Conservation (phyloP, 2,888 invertebrate species). For the Chydorus sphaericus region DNA sequence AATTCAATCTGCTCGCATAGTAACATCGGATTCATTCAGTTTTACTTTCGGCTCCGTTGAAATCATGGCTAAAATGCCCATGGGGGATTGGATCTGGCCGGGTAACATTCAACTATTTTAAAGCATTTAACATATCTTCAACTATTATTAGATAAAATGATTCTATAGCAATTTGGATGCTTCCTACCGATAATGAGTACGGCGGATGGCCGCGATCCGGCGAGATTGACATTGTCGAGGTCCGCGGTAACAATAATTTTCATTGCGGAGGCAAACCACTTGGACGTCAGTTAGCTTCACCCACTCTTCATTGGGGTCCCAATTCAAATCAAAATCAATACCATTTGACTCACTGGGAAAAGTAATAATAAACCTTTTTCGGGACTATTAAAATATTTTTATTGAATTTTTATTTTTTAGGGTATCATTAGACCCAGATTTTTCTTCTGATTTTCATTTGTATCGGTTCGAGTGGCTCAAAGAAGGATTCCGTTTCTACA, state of each 20-base stretch:
- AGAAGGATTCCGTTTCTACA: conserved; percentile 10
- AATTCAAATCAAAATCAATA: conserved; percentile 22
- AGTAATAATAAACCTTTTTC: conserved; percentile 10
- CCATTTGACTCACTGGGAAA: conserved; percentile 22
- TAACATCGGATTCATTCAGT: conserved; percentile 20
- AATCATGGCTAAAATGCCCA: conserved; percentile 25
- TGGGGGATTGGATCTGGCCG: conserved; percentile 29
- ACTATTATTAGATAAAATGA: not conserved
- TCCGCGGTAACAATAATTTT: conserved; percentile 26
- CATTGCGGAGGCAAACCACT: not conserved
- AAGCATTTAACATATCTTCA: not conserved
- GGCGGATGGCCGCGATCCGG: conserved; percentile 30
- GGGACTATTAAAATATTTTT: not conserved
- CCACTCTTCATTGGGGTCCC: conserved; percentile 31
- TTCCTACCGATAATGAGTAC: conserved; percentile 25
- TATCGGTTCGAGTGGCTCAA: conserved; percentile 26
- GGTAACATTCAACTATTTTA: not conserved
- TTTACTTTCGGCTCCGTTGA: conserved; percentile 26
- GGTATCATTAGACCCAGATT: not conserved
- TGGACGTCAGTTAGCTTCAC: conserved; percentile 23
- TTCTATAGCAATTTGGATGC: conserved; percentile 26
- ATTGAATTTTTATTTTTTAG: not conserved
- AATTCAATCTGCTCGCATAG: conserved; percentile 25
- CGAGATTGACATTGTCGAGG: conserved; percentile 31
- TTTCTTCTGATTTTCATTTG: conserved; percentile 23